Evolutionary conservation across 2,888 invertebrate species (phyloP).

Genomic region (Lasioglossum morio): DNA sequence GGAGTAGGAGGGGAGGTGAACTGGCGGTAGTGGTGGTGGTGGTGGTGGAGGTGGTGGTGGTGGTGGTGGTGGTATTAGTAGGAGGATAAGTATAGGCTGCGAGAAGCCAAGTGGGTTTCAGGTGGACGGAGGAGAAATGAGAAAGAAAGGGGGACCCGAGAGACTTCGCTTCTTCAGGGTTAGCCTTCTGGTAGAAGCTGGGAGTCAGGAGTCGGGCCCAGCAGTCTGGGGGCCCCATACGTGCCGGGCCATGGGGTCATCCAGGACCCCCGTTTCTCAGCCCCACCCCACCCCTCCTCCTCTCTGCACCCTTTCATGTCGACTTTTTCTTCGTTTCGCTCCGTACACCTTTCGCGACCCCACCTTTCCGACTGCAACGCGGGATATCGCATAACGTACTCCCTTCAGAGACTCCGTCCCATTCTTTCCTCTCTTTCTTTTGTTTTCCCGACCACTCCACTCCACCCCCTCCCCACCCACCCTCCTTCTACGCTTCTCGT

Average conservation of each 20-base stretch:
- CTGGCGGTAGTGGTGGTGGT: conserved; percentile 71
- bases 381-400: conserved; percentile 72
- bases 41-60: conserved; percentile 62
- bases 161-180: conserved; percentile 77
- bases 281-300: conserved; percentile 59
- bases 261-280: conserved; percentile 77
- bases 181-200: conserved; percentile 79
- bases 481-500: too few relatives aligned
- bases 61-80: conserved; percentile 81
- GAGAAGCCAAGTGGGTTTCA: conserved; percentile 73
- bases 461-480: not conserved
- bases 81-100: conserved; percentile 84
- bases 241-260: conserved; percentile 84
- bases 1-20: conserved; percentile 68
- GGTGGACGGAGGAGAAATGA: conserved; percentile 64
- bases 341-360: conserved; percentile 68
- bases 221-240: conserved; percentile 82
- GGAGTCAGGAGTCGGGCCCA: conserved; percentile 81
- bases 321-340: conserved; percentile 65
- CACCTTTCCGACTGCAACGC: conserved; percentile 69
- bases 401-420: conserved; percentile 53
- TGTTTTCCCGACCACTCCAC: conserved; percentile 24
- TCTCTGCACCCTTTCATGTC: conserved; percentile 38
- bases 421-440: conserved; percentile 38
- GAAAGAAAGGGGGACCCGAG: conserved; percentile 52